Evolutionary conservation across 2,888 invertebrate species (phyloP).

Genomic region (Trissonchulus latispiculum): DNA sequence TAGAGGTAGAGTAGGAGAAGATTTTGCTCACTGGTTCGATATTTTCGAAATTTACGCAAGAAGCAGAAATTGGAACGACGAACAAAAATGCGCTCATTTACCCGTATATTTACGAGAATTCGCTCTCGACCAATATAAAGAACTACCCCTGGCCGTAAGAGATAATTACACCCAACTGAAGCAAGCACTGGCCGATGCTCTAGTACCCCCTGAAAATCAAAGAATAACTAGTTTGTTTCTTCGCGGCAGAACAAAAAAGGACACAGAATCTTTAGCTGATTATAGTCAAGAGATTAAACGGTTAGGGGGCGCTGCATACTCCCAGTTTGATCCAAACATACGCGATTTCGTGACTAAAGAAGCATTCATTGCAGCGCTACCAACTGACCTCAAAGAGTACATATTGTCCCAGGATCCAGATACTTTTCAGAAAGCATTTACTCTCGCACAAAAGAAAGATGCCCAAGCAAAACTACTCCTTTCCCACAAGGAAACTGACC

Average conservation of each 20-base stretch:
- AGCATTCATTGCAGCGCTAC: too few relatives aligned
- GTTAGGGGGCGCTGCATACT: neutral
- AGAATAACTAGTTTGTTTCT: neutral
- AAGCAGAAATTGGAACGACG: neutral
- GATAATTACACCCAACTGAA: neutral
- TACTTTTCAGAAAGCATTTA: too few relatives aligned
- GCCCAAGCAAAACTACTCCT: too few relatives aligned
- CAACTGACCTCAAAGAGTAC: too few relatives aligned
- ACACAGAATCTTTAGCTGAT: neutral
- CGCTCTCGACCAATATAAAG: neutral
- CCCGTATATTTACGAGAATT: neutral
- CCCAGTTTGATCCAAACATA: too few relatives aligned
- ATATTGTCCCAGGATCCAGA: too few relatives aligned
- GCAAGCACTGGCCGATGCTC: neutral
- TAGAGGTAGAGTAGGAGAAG: neutral
- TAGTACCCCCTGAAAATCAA: neutral
- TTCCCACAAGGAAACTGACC: too few relatives aligned
- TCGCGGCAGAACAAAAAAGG: neutral
- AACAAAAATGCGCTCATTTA: neutral
- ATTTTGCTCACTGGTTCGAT: neutral
- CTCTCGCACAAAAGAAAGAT: too few relatives aligned
- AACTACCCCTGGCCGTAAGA: neutral
- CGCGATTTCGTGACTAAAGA: too few relatives aligned
- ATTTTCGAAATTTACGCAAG: neutral
- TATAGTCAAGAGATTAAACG: neutral